Conservation (phyloP, 2,888 invertebrate species). For the Agriopis marginaria region DNA sequence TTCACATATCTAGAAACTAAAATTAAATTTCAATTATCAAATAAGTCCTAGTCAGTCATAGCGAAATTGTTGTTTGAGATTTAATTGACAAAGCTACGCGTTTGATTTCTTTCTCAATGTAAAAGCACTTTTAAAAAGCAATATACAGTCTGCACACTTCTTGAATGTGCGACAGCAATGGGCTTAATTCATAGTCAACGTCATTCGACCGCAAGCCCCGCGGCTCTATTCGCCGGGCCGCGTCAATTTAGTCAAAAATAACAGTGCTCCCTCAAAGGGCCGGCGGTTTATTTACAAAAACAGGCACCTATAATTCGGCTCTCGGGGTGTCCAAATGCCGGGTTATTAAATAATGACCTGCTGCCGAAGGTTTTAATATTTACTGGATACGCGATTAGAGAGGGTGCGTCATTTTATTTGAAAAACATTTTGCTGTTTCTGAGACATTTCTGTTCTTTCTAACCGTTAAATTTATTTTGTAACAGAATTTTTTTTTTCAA, state of each 20-base stretch:
- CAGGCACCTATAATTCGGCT: slow-evolving; percentile 71
- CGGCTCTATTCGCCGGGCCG: slow-evolving; percentile 22
- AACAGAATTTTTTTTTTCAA: too few species aligned
- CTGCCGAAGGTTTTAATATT: slow-evolving; percentile 56
- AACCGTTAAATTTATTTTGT: too few species aligned
- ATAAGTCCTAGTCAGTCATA: too few species aligned
- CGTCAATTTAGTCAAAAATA: slow-evolving; percentile 55
- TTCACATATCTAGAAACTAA: too few species aligned
- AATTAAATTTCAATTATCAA: too few species aligned
- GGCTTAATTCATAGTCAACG: slow-evolving; percentile 31
- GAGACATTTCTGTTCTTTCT: too few species aligned
- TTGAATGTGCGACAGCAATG: slow-evolving; percentile 31
- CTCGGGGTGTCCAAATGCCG: slow-evolving; percentile 74
- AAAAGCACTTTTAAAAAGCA: slow-evolving; percentile 5
- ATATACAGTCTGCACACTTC: slow-evolving; percentile 25
- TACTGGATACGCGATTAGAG: slow-evolving; percentile 39
- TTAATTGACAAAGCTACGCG: too few species aligned
- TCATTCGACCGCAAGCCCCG: slow-evolving; percentile 19
- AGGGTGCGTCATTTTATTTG: slow-evolving; percentile 27
- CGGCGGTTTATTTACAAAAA: slow-evolving; percentile 81
- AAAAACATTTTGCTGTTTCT: neutral
- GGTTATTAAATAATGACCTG: slow-evolving; percentile 80
- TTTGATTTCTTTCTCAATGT: too few species aligned
- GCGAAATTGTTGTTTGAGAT: neutral
- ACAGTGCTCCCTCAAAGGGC: slow-evolving; percentile 56